Evolutionary conservation across 2,797 vertebrate species (phyloP).

Genomic region (Nasua narica): DNA sequence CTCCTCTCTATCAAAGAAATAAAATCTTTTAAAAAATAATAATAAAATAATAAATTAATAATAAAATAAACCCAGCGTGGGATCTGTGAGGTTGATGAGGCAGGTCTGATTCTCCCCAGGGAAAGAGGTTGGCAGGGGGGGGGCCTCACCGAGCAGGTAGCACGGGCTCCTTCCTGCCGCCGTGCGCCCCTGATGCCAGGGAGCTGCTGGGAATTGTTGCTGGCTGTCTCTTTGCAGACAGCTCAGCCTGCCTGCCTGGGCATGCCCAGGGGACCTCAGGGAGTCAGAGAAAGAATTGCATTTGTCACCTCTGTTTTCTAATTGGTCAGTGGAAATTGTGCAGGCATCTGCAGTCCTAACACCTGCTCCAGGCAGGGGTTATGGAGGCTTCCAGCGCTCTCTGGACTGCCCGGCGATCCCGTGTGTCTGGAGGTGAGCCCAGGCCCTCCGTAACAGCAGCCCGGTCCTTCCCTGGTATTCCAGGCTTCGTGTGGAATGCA

Average conservation of each 20-base stretch:
- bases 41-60: too few species aligned
- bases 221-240: background rate
- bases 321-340: background rate
- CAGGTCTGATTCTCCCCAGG: background rate
- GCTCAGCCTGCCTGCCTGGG: background rate
- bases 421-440: background rate
- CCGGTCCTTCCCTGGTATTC: background rate
- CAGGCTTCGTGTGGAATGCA: background rate
- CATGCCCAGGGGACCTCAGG: background rate
- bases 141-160: background rate
- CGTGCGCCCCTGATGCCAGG: accelerated
- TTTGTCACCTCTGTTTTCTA: background rate
- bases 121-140: background rate
- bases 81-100: background rate
- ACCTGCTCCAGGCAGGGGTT: background rate
- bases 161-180: background rate
- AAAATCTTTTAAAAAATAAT: too few species aligned
- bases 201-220: background rate
- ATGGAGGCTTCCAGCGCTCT: background rate
- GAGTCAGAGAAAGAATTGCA: background rate
- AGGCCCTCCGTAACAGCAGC: background rate
- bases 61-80: background rate
- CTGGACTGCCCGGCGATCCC: background rate
- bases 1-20: too few species aligned
- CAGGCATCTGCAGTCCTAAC: background rate